These are phyloP conservation scores for Synodontis membranacea DNA, from an alignment of 2,113 vertebrate genomes.

Conservation along the genomic window DNA sequence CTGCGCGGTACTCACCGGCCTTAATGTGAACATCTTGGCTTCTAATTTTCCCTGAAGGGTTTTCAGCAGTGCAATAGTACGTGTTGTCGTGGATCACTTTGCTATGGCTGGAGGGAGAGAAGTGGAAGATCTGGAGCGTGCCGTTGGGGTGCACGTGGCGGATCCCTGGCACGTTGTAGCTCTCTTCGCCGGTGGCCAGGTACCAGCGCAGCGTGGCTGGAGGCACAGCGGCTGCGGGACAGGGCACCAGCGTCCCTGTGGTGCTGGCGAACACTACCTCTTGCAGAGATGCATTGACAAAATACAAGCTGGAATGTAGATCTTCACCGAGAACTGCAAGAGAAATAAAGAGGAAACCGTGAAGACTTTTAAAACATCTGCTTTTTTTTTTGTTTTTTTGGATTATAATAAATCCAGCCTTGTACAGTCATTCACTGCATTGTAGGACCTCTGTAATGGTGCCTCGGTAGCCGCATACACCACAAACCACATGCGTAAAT, in stretches of 20 bases:
- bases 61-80: slow-evolving; percentile 99
- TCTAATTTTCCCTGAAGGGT: slow-evolving; percentile 99
- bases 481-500: slow-evolving; percentile 1
- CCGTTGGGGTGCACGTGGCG: slow-evolving; percentile 98
- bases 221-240: slow-evolving; percentile 91
- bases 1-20: slow-evolving; percentile 83
- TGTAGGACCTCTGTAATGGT: not conserved
- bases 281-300: slow-evolving; percentile 99
- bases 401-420: not conserved
- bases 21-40: slow-evolving; percentile 99
- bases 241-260: slow-evolving; percentile 97
- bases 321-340: slow-evolving; percentile 96
- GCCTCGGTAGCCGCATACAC: not conserved
- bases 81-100: slow-evolving; percentile 99
- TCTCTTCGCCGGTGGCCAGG: slow-evolving; percentile 97
- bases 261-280: slow-evolving; percentile 99
- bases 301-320: slow-evolving; percentile 97
- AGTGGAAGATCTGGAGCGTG: slow-evolving; percentile 99
- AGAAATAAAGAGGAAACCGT: slow-evolving; percentile 37
- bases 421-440: not conserved
- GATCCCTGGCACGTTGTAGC: slow-evolving; percentile 99
- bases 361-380: not conserved
- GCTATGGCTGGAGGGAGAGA: slow-evolving; percentile 99
- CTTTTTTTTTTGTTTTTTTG: not conserved
- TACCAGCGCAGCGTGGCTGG: slow-evolving; percentile 98